A percentile compares a stretch with the other conserved stretches of the same genome.
Evolutionary conservation across 2,888 invertebrate genomes (phyloP).

Genomic region (Eledona agricola): DNA sequence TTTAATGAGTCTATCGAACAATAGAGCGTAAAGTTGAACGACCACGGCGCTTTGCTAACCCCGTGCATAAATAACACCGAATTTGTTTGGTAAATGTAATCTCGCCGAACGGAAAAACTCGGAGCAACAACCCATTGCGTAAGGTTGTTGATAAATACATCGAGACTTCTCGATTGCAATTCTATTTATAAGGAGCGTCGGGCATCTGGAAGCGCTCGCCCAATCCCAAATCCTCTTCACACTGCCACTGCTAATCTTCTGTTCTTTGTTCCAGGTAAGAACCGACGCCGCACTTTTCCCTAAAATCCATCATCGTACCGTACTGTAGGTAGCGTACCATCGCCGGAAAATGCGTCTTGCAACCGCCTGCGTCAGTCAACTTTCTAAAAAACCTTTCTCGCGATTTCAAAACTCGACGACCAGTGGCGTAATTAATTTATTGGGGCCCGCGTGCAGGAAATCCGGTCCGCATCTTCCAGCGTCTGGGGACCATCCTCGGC

Average conservation of each 20-base stretch:
- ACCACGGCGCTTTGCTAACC: slow-evolving; percentile 32
- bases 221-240: no score
- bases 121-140: slow-evolving; percentile 42
- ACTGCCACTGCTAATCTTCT: background rate
- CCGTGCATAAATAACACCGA: slow-evolving; percentile 36
- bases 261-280: slow-evolving; percentile 2
- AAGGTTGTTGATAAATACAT: slow-evolving; percentile 39
- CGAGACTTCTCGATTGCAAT: slow-evolving; percentile 35
- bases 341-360: no score
- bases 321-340: no score
- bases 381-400: slow-evolving; percentile 5
- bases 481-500: no score
- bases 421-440: slow-evolving; percentile 12
- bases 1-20: slow-evolving; percentile 36
- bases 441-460: slow-evolving; percentile 3
- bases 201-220: slow-evolving; percentile 13
- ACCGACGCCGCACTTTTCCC: no score
- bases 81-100: slow-evolving; percentile 36
- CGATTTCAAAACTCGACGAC: slow-evolving; percentile 5
- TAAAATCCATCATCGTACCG: no score
- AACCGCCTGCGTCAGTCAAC: slow-evolving; percentile 7
- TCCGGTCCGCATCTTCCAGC: background rate
- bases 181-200: slow-evolving; percentile 34
- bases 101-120: slow-evolving; percentile 32
- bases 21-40: slow-evolving; percentile 36